Evolutionary conservation across 2,113 vertebrate genomes (phyloP), one percentile per base, ranked within the genome.

Genomic region (Ascaphus truei): DNA sequence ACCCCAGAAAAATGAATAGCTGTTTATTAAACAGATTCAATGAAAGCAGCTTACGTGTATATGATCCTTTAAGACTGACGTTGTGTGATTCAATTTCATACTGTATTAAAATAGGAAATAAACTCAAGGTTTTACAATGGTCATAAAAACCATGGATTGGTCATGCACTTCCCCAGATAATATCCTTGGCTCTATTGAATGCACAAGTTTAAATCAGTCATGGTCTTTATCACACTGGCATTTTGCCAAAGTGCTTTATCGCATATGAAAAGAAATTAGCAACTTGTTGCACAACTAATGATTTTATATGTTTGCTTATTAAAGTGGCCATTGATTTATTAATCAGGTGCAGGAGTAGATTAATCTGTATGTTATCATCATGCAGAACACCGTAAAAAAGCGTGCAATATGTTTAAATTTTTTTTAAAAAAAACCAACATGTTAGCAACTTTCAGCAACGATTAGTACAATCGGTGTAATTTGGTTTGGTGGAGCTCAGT

Each of bases 81-180:
- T 50, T 41, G 56, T 41, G 57, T 39, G 33, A 71, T 71, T 61
- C 57, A 61, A 71, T 71, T 60, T 71, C 67, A 61, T 71, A 61
- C 45, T 52, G 45, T 61, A 61, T 71, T 71, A 71, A 71, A 71
- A 71, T 51, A 29, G 67, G 67, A 71, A 71, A 57, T 57, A 57
- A 57, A 47, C 37, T 68, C 37, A 29, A 23, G 52, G 26, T 61
- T 69, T 71, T 61, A 61, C 67, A 52, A 50, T 29, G 47, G 45
- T 71, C 67, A 61, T 71, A 71, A 71, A 69, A 71, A 41, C 57
- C 7, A 10, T n/a, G 18, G 43, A 51, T 60, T 60, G 31, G 56
- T 51, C 56, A 71, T 51, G 47, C 56, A 30, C 39, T 51, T 71
- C 34, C n/a, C 57, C n/a, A 30, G 67, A 52, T 29, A 61, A 61